A percentile compares a stretch with the other conserved stretches of the same genome.
These are phyloP conservation scores for Philereme transversata DNA, from an alignment of 2,888 invertebrate species.

Conservation along the genomic window DNA sequence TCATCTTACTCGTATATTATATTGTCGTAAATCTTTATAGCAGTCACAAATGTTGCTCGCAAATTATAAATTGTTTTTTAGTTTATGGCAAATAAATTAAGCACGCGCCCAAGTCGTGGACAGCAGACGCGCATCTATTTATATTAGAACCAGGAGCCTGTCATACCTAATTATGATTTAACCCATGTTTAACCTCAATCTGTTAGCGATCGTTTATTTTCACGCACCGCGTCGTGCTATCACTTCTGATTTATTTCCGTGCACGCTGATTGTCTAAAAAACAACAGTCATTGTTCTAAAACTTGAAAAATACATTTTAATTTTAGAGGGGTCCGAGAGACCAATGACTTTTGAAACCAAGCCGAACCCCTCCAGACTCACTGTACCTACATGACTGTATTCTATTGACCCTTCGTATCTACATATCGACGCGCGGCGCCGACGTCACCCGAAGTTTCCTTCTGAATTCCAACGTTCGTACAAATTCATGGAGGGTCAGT, in stretches of 20 bases:
- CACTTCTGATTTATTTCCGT: slow-evolving; percentile 14
- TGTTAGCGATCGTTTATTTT: slow-evolving; percentile 60
- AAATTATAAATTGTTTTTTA: no score
- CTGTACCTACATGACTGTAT: slow-evolving; percentile 16
- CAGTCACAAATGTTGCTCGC: no score
- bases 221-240: slow-evolving; percentile 41
- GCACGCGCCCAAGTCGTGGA: slow-evolving; percentile 60
- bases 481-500: slow-evolving; percentile 56
- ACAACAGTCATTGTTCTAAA: slow-evolving; percentile 7
- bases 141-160: slow-evolving; percentile 56
- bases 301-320: not conserved
- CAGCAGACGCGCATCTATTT: slow-evolving; percentile 50
- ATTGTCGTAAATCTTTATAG: no score
- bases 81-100: not conserved
- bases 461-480: slow-evolving; percentile 37
- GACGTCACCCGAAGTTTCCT: slow-evolving; percentile 26
- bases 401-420: slow-evolving; percentile 34
- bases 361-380: slow-evolving; percentile 3
- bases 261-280: slow-evolving; percentile 11
- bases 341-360: slow-evolving; percentile 14
- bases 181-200: slow-evolving; percentile 78
- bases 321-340: slow-evolving; percentile 1
- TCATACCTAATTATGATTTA: slow-evolving; percentile 71
- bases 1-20: no score
- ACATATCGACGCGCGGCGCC: slow-evolving; percentile 10